Base-by-base conservation (phyloP, 2,888 invertebrate genomes). In the Trissolcus japonicus region DNA sequence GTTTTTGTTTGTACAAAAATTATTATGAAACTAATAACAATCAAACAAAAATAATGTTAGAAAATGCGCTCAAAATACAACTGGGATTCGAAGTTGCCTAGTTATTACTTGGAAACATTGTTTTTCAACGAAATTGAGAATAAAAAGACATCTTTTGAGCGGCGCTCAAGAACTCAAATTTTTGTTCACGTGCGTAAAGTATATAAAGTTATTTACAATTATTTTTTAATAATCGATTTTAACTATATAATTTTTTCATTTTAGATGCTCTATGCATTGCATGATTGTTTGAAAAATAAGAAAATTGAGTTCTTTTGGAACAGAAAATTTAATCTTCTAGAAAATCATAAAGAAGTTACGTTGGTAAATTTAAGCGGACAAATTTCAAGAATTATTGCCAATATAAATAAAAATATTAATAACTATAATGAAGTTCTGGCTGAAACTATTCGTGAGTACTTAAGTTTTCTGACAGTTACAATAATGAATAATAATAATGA, bases 71-170 rank as follows among this genome's bases (percentile, higher is more conserved):
- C 51, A 19, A 51, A 13, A 11, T 0, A 35, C 9, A 7, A 13
- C 9, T 51, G 51, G 51, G 51, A 51, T 19, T 51, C 51, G 21
- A 51, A 17, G 13, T 19, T 51, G 7, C 17, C 17, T 11, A 51
- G 51, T 13, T 51, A 51, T 19, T 51, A 19, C 21, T 17, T 51
- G 14, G 51, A 51, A 51, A 51, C 17, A 0, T 17, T 51, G 6
- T 51, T 51, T 51, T 51, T 17, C 19, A 6, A 51, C 6, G 51
- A 51, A 4, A 51, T 51, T 46, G 16, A 16, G 14, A 14, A 7
- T 16, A 46, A 46, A 46, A 46, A 46, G 2, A 46, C n/a, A 14
- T 46, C 46, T 7, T 46, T 46, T 46, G n/a, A 16, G 9, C 0
- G 35, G 9, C 35, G 35, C 1, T 35, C 35, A 1, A 35, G 35